phyloP scores from a whole-genome alignment of 2,113 vertebrate genomes.

The Tragelaphus buxtoni region DNA sequence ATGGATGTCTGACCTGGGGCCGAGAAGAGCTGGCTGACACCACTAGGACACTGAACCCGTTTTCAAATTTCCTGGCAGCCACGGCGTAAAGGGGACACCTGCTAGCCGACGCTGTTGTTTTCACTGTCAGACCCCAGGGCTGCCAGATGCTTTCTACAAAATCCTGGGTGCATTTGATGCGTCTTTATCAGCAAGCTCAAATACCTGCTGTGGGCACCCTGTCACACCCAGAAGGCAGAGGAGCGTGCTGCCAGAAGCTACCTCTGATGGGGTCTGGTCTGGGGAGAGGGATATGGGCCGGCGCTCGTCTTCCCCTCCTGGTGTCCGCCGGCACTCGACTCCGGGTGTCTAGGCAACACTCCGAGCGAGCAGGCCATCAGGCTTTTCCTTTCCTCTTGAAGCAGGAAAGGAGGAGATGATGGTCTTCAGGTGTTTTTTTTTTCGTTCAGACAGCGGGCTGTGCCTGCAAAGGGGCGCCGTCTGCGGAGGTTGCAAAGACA shows the following conservation, averaged over 20 bases:
- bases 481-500: neutral
- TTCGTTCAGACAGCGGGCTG: too few relatives aligned
- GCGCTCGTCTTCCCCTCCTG: neutral
- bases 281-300: neutral
- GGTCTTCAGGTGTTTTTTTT: neutral
- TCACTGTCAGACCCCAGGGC: neutral
- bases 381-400: neutral
- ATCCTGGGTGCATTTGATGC: neutral
- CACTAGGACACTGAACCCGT: neutral
- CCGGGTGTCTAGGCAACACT: neutral
- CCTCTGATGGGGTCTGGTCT: neutral
- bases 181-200: neutral
- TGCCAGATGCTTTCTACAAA: neutral
- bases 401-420: neutral
- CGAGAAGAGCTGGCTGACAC: neutral
- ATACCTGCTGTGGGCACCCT: neutral
- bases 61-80: neutral
- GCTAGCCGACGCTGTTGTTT: neutral
- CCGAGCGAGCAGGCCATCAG: neutral
- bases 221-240: neutral
- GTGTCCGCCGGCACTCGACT: neutral
- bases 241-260: neutral
- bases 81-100: neutral
- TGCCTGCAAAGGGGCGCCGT: rapidly evolving
- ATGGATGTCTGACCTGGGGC: neutral